Evolutionary conservation across 2,797 vertebrate genomes (phyloP).

Genomic region (Hirundo rustica): DNA sequence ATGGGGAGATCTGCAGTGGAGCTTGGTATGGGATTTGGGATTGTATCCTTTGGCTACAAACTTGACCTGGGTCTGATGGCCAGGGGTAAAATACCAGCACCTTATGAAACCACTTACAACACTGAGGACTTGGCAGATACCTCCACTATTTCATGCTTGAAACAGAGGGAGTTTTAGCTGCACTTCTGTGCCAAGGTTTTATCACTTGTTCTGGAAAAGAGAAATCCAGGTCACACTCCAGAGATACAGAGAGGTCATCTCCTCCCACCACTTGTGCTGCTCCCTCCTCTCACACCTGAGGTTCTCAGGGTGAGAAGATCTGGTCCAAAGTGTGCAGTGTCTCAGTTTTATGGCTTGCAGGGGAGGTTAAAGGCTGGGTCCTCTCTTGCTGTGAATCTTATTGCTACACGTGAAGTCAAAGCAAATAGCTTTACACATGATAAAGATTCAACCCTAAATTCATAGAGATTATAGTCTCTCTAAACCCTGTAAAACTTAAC

Average conservation of each 20-base stretch:
- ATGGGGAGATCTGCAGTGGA: neutral
- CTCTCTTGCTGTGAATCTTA: neutral
- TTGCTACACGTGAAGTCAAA: neutral
- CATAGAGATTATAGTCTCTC: neutral
- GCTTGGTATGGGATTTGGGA: neutral
- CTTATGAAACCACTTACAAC: neutral
- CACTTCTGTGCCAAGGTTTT: neutral
- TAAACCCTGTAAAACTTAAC: neutral
- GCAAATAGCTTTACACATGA: neutral
- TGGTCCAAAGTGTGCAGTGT: neutral
- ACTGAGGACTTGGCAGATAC: neutral
- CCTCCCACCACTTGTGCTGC: neutral
- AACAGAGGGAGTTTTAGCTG: neutral
- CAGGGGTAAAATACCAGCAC: neutral
- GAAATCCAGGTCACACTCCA: neutral
- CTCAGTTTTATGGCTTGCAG: neutral
- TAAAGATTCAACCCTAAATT: neutral
- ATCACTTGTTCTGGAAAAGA: neutral
- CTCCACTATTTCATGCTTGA: neutral
- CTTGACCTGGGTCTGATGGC: neutral
- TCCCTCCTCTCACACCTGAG: rapidly evolving
- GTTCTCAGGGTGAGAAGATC: neutral
- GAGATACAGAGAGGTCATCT: neutral
- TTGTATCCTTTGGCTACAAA: neutral
- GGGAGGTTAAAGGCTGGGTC: neutral